These are phyloP conservation scores for Urocynchramus pylzowi DNA, from an alignment of 2,113 vertebrate genomes.

Conservation along the genomic window DNA sequence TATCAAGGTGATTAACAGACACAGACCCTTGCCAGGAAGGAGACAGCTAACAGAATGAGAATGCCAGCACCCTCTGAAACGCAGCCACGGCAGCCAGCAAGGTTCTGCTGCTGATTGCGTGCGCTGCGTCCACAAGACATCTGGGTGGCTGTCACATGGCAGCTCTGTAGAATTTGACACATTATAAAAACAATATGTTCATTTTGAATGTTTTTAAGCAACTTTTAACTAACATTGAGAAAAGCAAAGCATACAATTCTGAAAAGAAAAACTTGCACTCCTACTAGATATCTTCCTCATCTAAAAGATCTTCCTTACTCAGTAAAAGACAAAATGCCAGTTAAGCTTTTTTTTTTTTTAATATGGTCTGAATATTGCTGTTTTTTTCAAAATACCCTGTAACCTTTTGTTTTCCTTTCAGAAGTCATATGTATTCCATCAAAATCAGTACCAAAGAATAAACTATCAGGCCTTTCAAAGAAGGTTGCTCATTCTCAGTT, in stretches of 20 bases:
- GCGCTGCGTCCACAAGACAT: rapidly evolving
- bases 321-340: neutral
- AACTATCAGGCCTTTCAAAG: neutral
- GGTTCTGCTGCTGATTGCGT: rapidly evolving
- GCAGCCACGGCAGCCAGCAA: neutral
- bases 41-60: neutral
- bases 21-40: neutral
- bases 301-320: neutral
- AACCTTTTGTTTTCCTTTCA: neutral
- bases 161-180: neutral
- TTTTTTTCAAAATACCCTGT: neutral
- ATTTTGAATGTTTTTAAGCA: neutral
- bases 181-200: neutral
- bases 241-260: neutral
- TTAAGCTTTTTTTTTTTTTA: neutral
- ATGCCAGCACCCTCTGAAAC: neutral
- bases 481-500: neutral
- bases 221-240: neutral
- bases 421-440: neutral
- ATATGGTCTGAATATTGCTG: neutral
- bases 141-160: neutral
- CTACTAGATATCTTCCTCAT: neutral
- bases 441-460: neutral
- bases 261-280: neutral
- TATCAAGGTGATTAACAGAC: neutral